Percentiles rank a stretch among this genome's conserved stretches.
Evolutionary conservation across 2,888 invertebrate genomes (phyloP).

Genomic region (Capitulum mitella): DNA sequence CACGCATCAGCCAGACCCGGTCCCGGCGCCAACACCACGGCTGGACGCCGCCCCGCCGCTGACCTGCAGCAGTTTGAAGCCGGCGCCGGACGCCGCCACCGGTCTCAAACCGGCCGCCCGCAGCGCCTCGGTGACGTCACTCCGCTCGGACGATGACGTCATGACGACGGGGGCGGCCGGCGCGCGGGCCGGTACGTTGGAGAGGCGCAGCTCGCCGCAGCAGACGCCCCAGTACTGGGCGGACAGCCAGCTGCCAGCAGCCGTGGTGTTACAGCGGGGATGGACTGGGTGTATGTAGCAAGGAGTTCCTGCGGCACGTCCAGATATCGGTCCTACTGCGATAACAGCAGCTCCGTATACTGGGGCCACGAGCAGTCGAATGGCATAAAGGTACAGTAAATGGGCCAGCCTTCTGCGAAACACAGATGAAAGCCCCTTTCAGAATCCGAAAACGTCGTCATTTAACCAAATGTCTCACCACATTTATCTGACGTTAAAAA

Average conservation of each 20-base stretch:
- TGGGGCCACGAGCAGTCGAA: no score
- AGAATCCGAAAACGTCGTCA: no score
- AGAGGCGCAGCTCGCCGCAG: neutral
- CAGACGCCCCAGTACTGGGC: conserved; percentile 18
- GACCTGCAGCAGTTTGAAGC: conserved; percentile 17
- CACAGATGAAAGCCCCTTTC: no score
- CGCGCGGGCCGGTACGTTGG: neutral
- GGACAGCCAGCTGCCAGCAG: neutral
- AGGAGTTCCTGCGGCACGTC: no score
- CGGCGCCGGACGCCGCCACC: neutral
- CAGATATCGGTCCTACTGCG: no score
- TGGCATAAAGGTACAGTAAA: no score
- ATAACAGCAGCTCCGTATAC: no score
- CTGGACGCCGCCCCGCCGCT: neutral
- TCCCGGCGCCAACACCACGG: neutral
- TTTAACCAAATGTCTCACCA: no score
- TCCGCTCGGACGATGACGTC: conserved; percentile 1
- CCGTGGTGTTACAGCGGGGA: neutral
- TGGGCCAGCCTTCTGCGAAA: no score
- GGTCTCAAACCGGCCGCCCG: neutral
- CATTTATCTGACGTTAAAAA: no score
- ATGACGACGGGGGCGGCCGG: neutral
- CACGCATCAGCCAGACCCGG: neutral
- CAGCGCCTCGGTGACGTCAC: neutral
- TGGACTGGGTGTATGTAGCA: neutral